phyloP scores from a whole-genome alignment of 2,888 invertebrate species.

The Meghimatium bilineatum region DNA sequence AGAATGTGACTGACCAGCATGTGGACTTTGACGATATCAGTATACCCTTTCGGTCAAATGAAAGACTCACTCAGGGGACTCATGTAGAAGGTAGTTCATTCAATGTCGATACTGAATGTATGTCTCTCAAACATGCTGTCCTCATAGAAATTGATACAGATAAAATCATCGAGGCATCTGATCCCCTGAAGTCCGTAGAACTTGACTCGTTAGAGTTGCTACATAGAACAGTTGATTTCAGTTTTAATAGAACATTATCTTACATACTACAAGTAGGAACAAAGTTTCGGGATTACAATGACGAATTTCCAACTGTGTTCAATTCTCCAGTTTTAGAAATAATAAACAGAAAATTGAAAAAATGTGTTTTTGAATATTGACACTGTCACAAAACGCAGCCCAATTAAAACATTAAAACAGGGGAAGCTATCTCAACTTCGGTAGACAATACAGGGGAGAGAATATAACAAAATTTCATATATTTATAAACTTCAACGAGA shows the following conservation, averaged over 20 bases:
- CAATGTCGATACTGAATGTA: too few species aligned
- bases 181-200: background rate
- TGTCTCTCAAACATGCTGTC: too few species aligned
- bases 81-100: too few species aligned
- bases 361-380: background rate
- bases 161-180: background rate
- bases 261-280: background rate
- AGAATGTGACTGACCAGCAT: too few species aligned
- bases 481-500: too few species aligned
- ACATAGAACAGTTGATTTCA: background rate
- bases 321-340: too few species aligned
- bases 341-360: too few species aligned
- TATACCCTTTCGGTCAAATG: too few species aligned
- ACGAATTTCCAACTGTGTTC: background rate
- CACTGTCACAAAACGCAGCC: background rate
- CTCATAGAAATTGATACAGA: background rate
- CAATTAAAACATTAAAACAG: background rate
- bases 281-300: background rate
- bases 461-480: too few species aligned
- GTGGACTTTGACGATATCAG: too few species aligned
- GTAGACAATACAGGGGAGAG: too few species aligned
- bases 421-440: background rate
- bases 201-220: conserved; percentile 14
- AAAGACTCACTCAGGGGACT: too few species aligned
- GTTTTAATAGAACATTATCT: background rate